Conservation (phyloP, 2,797 vertebrate genomes). For the Psittacula echo region DNA sequence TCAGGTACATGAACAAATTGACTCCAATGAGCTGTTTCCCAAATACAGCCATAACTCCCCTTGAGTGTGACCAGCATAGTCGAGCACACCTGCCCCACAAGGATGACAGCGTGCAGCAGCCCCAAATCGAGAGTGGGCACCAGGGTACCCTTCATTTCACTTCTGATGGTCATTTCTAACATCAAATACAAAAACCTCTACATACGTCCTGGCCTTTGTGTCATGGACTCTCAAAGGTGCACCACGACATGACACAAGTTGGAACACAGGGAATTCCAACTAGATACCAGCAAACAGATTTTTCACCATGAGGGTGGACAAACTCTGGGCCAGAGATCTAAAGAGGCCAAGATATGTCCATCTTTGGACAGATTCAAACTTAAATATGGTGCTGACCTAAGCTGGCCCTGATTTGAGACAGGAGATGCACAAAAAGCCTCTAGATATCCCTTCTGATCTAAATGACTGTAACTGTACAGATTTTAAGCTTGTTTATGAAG, state of each 20-base stretch:
- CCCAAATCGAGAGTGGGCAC: fast-evolving
- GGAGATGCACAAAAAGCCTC: not conserved
- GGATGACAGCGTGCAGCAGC: fast-evolving
- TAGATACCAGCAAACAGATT: not conserved
- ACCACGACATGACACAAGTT: not conserved
- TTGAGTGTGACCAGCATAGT: not conserved
- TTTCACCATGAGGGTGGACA: not conserved
- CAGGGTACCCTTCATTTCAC: not conserved
- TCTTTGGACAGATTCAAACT: not conserved
- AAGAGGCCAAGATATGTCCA: not conserved
- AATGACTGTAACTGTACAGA: not conserved
- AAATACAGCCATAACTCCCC: not conserved
- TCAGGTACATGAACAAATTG: not conserved
- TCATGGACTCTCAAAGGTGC: not conserved
- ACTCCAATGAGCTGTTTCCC: not conserved
- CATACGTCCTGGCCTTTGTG: fast-evolving
- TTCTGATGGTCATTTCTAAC: not conserved
- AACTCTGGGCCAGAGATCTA: not conserved
- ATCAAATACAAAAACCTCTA: not conserved
- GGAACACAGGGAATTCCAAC: not conserved
- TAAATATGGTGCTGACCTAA: not conserved
- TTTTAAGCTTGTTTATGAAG: not conserved
- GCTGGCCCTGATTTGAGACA: not conserved
- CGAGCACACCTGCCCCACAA: not conserved
- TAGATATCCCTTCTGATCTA: not conserved